Base-by-base conservation (phyloP, 2,113 vertebrate genomes). In the Oxyura jamaicensis region DNA sequence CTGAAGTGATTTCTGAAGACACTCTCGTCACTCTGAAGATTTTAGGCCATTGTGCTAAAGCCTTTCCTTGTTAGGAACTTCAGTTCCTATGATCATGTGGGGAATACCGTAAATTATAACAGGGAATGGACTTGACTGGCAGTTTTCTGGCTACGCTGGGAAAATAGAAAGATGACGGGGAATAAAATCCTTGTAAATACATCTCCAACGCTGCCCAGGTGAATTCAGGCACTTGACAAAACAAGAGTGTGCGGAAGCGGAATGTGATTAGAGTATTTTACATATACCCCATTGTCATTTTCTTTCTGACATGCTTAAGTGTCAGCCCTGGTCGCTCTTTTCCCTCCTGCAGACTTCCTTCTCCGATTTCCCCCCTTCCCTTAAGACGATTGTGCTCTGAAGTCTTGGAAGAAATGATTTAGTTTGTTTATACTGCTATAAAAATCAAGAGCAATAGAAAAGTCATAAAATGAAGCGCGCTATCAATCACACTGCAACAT, bases 401-500 rank as follows among this genome's bases (percentile, higher is more conserved):
- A 96, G 98, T 95, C 95, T 97, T 95, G 78, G 96, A 98, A 98
- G 97, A 98, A 99, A 98, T 98, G 98, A 98, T 98, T 98, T 98
- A 98, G 98, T 98, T 97, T 99, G 99, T 99, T 99, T 99, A 98
- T 98, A 97, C 98, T 98, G 98, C 98, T 98, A 98, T 99, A 99
- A 99, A 99, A 98, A 98, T 98, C 95, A 97, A 97, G 98, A 98
- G 98, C 98, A 98, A 98, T 98, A 98, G 98, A 98, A 98, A 99
- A 99, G 98, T 98, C 98, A 98, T 99, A 99, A 99, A 99, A 98
- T 88, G 98, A 98, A 98, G 98, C 98, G 98, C 97, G 93, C 98
- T 97, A 99, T 99, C 98, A 99, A 99, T 99, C 99, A 99, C 98
- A 96, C 95, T 59, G 88, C 97, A 97, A 96, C 97, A 97, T 97